These are phyloP conservation scores for Athene noctua DNA, from an alignment of 2,113 vertebrate species.

Conservation along the genomic window DNA sequence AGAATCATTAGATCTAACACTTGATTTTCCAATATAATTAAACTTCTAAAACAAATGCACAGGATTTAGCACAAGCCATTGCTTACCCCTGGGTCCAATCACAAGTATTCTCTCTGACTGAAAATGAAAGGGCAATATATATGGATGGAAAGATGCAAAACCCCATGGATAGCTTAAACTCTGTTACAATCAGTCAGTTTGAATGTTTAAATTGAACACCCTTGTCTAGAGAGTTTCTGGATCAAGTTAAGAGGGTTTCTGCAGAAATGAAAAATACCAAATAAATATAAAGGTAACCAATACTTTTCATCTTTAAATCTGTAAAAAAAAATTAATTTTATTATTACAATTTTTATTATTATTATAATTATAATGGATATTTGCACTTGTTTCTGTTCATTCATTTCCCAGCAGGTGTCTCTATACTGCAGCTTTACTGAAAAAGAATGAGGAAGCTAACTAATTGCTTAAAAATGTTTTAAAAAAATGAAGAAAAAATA, in stretches of 20 bases:
- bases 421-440: slow-evolving; percentile 76
- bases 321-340: background rate
- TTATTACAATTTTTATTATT: background rate
- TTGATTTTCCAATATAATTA: background rate
- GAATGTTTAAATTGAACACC: background rate
- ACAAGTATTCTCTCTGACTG: background rate
- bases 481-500: background rate
- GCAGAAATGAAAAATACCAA: background rate
- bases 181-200: background rate
- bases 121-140: background rate
- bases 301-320: background rate
- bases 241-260: background rate
- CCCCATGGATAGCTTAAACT: background rate
- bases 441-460: slow-evolving; percentile 26
- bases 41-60: background rate
- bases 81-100: background rate
- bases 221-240: background rate
- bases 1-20: background rate
- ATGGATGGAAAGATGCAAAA: background rate
- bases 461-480: slow-evolving; percentile 56
- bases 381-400: slow-evolving; percentile 73
- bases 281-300: background rate
- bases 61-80: background rate
- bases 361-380: slow-evolving; percentile 9
- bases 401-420: slow-evolving; percentile 81